Evolutionary conservation across 2,888 invertebrate genomes (phyloP), one percentile per base, ranked within the genome.

Genomic region (Noctua pronuba): DNA sequence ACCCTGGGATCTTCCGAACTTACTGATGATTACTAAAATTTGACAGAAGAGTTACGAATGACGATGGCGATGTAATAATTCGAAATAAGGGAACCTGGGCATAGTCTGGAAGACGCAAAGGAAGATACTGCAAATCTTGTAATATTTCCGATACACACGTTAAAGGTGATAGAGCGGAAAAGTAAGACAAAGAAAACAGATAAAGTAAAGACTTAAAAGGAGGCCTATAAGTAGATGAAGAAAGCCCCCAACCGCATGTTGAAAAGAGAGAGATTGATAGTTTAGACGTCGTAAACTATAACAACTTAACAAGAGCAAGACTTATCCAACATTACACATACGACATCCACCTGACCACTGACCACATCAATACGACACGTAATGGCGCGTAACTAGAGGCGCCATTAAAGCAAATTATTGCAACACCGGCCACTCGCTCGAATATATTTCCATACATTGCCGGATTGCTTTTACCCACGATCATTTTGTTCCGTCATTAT

Each of bases 371-470:
- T 86, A 58, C 66, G 46, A 84, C 49, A 86, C 75, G 87, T 85
- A 87, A 85, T 81, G 73, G 31, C 82, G 73, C 70, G 82, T 85
- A 87, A 87, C 87, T 75, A 73, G 82, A 86, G 69, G 55, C 52
- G 62, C 72, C 82, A 81, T 87, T 73, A 81, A 41, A 38, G 75
- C 81, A 80, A 77, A 81, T 85, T 73, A 87, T 85, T 87, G 85
- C 85, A 80, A 87, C 77, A 85, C 49, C 67, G 38, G 21, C 44
- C 68, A 82, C 80, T 68, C 35, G 66, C 35, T 67, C 35, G 85
- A 80, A 85, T 87, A 80, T 80, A 84, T 85, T 85, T 75, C 73
- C 84, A 84, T 84, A 84, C 46, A 84, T 84, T 73, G 73, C 84
- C 49, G 52, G 64, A 41, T 83, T 24, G 74, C 84, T 84, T 86